Evolutionary conservation across 2,888 invertebrate genomes (phyloP), one percentile per base, ranked within the genome.

Genomic region (Oithona nana): DNA sequence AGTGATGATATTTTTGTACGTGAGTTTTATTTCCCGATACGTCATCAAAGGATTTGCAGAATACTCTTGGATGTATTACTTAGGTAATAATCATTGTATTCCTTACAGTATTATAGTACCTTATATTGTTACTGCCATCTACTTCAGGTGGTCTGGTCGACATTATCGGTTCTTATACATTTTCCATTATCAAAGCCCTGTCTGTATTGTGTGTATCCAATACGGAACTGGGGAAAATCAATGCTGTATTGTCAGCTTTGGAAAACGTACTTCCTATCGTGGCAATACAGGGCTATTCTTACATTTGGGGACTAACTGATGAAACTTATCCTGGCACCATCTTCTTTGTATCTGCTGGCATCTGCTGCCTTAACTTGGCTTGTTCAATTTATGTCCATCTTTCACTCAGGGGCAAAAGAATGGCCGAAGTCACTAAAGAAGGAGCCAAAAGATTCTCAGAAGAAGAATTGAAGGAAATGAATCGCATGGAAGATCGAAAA

Each of bases 41-140:
- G 11, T 59, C 26, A 49, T 49, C 48, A 48, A 48, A 28, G 59
- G 49, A 1, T 48, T 59, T 8, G 49, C 59, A n/a, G 13, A 26
- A 1, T 16, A 59, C 2, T 1, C 59, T 8, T 59, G 59, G 59
- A 49, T 59, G 59, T 59, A 49, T 50, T 59, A 59, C 29, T 39
- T 49, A 49, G 59, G 54, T 54, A 24, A 22, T 39, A 6, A 39
- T 39, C 39, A 6, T 39, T 39, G 39, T 39, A 11, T 39, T 39
- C 39, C 16, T 39, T 16, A 11, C 39, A 39, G 39, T 39, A 39
- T 11, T 6, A 6, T 39, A 6, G 39, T 16, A 39, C 6, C 8
- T 39, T 16, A 39, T 39, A 11, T 39, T n/a, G n/a, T n/a, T n/a
- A n/a, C n/a, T n/a, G n/a, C n/a, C 2, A 22, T 49, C 22, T 8